phyloP scores from a whole-genome alignment of 1,140 invertebrate genomes.

The Aphaenogaster ashmeadi region DNA sequence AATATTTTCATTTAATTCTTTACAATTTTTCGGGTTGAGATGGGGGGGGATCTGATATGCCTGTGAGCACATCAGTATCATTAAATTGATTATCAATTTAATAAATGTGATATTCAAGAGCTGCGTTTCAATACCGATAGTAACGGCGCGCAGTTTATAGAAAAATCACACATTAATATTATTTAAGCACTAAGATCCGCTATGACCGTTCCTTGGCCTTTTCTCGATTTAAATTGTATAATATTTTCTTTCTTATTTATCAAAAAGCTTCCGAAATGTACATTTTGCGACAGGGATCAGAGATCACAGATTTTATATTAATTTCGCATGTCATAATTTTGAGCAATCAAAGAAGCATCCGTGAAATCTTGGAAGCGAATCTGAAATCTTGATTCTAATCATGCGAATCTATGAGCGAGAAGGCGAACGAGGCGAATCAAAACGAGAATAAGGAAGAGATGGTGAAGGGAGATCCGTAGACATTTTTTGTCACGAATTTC shows the following conservation, averaged over 20 bases:
- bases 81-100: too few species aligned
- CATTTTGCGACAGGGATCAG: not conserved
- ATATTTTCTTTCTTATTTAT: not conserved
- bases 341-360: conserved; percentile 10
- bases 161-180: too few species aligned
- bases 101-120: too few species aligned
- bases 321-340: conserved; percentile 14
- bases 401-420: conserved; percentile 49
- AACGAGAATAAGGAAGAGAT: conserved; percentile 40
- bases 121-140: too few species aligned
- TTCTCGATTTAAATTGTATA: too few species aligned
- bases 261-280: not conserved
- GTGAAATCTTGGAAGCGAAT: conserved; percentile 15
- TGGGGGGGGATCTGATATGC: too few species aligned
- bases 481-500: conserved; percentile 73
- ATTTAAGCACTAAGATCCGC: too few species aligned
- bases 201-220: too few species aligned
- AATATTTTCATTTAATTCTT: too few species aligned
- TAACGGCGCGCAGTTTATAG: too few species aligned
- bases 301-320: not conserved
- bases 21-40: too few species aligned
- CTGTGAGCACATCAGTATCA: too few species aligned
- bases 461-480: conserved; percentile 48
- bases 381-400: conserved; percentile 33
- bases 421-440: not conserved